Evolutionary conservation across 2,888 invertebrate species (phyloP).

Genomic region (Pantelozetes paolii): DNA sequence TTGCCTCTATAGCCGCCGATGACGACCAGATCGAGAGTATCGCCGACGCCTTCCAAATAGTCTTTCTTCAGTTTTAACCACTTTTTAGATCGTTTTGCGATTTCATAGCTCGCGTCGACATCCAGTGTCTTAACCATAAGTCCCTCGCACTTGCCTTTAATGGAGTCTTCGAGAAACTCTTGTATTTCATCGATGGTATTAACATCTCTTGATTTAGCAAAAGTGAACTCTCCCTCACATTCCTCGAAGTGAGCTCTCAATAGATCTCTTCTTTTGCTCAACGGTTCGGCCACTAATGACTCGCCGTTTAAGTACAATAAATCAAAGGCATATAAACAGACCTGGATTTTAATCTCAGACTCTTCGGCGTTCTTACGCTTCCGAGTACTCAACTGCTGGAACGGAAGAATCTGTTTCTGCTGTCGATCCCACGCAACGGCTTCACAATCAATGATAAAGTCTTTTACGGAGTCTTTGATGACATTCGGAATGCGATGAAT

Average conservation of each 20-base stretch:
- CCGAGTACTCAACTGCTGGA: conserved; percentile 89
- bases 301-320: conserved; percentile 83
- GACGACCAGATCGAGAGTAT: conserved; percentile 91
- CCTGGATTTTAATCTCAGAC: conserved; percentile 74
- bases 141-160: conserved; percentile 95
- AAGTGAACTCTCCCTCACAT: conserved; percentile 72
- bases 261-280: conserved; percentile 67
- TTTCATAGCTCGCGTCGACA: conserved; percentile 88
- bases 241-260: conserved; percentile 66
- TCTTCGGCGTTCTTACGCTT: conserved; percentile 83
- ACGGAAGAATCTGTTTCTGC: conserved; percentile 84
- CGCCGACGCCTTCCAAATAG: conserved; percentile 92
- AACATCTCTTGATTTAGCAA: conserved; percentile 78
- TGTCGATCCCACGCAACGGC: conserved; percentile 92
- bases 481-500: conserved; percentile 62
- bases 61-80: conserved; percentile 98
- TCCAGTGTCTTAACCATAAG: conserved; percentile 95
- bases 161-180: conserved; percentile 85
- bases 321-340: conserved; percentile 96
- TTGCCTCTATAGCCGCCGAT: conserved; percentile 89
- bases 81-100: conserved; percentile 86
- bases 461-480: conserved; percentile 58
- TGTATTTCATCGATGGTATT: conserved; percentile 83
- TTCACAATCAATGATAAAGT: conserved; percentile 91
- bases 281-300: conserved; percentile 72